A percentile compares a stretch with the other conserved stretches of the same genome.
These are phyloP conservation scores for Rhingia campestris DNA, from an alignment of 2,888 invertebrate genomes.

Conservation along the genomic window DNA sequence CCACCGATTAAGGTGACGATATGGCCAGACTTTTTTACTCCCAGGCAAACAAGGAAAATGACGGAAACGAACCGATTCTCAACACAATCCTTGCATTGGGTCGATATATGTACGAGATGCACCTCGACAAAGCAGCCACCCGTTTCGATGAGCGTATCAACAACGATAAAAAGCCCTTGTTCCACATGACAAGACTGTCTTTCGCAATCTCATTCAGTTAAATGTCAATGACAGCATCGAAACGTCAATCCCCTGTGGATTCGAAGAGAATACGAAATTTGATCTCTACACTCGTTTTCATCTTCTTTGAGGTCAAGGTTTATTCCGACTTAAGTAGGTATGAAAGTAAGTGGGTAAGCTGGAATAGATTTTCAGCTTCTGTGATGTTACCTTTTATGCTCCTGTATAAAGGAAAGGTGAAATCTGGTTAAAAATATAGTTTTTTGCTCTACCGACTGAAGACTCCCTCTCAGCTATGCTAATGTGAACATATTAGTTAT, in stretches of 20 bases:
- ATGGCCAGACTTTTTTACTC: conserved; percentile 16
- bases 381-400: too few relatives aligned
- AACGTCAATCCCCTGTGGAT: conserved; percentile 66
- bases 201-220: conserved; percentile 78
- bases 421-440: too few relatives aligned
- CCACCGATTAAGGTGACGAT: conserved; percentile 49
- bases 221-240: conserved; percentile 78
- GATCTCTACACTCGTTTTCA: conserved; percentile 8
- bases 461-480: too few relatives aligned
- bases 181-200: conserved; percentile 75
- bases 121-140: conserved; percentile 41
- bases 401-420: too few relatives aligned
- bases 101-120: conserved; percentile 74
- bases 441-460: too few relatives aligned
- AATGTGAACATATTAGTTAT: too few relatives aligned
- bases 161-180: conserved; percentile 76
- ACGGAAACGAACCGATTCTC: conserved; percentile 74
- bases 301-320: too few relatives aligned
- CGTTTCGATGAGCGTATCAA: conserved; percentile 70
- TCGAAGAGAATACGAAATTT: conserved; percentile 42
- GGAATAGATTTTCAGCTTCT: too few relatives aligned
- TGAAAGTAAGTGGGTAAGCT: too few relatives aligned
- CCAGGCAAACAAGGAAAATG: conserved; percentile 54
- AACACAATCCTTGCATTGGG: conserved; percentile 76
- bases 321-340: too few relatives aligned